Evolutionary conservation across 2,113 vertebrate genomes (phyloP), one percentile per base, ranked within the genome.

Genomic region (Forbesichthys papilliferus): DNA sequence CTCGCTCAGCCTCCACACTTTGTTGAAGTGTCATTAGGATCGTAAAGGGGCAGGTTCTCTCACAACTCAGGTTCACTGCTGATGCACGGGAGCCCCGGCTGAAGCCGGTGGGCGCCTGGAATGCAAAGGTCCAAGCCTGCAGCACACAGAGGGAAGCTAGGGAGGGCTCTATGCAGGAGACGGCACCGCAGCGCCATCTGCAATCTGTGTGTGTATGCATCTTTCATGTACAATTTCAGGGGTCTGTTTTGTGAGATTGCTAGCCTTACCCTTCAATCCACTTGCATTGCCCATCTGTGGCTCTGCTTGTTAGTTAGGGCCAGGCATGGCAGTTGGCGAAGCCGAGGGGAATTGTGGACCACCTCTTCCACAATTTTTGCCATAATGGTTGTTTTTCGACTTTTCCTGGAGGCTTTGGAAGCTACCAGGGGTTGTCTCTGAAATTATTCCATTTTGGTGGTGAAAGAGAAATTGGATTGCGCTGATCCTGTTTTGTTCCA

Each of bases 381-480:
- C 79, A 73, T 86, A 86, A 89, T 90, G 82, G 86, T 73, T 77
- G 76, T 87, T 84, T 87, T 88, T 88, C 87, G 80, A 86, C 86
- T 84, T 86, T 87, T 69, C 74, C 75, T 63, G 70, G 66, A 52
- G 12, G 80, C 73, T 87, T 81, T 75, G 69, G 81, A 84, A 73
- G 79, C 80, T 73, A 76, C 77, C 81, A 77, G 67, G 85, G 84
- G 81, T 88, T 90, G 86, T 87, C 82, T 86, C 82, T 85, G 86
- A 91, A 93, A 93, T 94, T 92, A 91, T 92, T 92, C 87, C 89
- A 93, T 92, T 92, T 92, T 90, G 88, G 84, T 74, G 54, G 79
- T 89, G 89, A 92, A 89, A 90, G 90, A 92, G 88, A 93, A 92
- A 92, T 91, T 90, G 90, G 92, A 92, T 91, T 90, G 90, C 79